These are phyloP conservation scores for Nomada goodeniana DNA, from an alignment of 2,888 invertebrate genomes.

Conservation along the genomic window DNA sequence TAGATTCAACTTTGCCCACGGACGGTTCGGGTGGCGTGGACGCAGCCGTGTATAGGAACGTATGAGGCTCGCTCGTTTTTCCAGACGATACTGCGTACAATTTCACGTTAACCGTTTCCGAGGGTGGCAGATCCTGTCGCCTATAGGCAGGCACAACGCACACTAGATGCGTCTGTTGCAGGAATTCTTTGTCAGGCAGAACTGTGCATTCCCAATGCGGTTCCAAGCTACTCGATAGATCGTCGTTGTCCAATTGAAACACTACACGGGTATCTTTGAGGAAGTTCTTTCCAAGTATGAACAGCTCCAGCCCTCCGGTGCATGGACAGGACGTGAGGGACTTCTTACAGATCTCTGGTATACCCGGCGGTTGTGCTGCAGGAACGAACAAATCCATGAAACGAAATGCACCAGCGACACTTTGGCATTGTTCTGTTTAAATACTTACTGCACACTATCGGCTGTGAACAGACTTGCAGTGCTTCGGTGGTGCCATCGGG, in stretches of 20 bases:
- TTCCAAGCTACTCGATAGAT: constrained; percentile 85
- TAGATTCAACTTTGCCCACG: constrained; percentile 78
- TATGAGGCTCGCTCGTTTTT: constrained; percentile 93
- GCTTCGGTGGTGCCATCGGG: constrained; percentile 92
- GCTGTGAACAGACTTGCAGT: constrained; percentile 94
- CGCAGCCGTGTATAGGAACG: constrained; percentile 90
- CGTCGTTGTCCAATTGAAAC: constrained; percentile 87
- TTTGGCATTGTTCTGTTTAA: too few species aligned
- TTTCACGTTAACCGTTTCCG: constrained; percentile 90
- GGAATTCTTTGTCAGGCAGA: constrained; percentile 94
- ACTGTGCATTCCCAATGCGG: constrained; percentile 92
- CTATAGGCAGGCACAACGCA: constrained; percentile 93
- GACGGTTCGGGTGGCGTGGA: constrained; percentile 79
- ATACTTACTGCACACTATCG: constrained; percentile 95
- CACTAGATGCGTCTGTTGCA: constrained; percentile 95
- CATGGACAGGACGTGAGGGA: constrained; percentile 92
- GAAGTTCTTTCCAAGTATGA: constrained; percentile 96
- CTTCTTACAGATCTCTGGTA: constrained; percentile 96
- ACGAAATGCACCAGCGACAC: too few species aligned
- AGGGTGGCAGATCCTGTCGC: constrained; percentile 87
- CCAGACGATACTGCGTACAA: constrained; percentile 93
- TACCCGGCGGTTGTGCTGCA: constrained; percentile 95
- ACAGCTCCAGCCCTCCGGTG: constrained; percentile 92
- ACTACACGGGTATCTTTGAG: constrained; percentile 94
- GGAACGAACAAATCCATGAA: not conserved